Evolutionary conservation across 1,140 invertebrate species (phyloP).

Genomic region (Diachasma alloeum): DNA sequence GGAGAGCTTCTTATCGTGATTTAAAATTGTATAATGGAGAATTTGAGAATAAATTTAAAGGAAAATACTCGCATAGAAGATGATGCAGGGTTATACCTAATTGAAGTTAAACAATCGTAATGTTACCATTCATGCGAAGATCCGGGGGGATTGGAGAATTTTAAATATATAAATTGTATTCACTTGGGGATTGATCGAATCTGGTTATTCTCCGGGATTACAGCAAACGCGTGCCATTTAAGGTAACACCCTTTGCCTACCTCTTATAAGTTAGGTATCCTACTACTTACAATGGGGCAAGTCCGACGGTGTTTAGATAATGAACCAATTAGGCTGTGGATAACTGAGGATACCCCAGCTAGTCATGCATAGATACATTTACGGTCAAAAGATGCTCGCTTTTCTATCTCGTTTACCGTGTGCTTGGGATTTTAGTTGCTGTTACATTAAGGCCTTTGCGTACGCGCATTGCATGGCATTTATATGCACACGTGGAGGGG

Average conservation of each 20-base stretch:
- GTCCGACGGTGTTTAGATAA: constrained; percentile 34
- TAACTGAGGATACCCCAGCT: constrained; percentile 10
- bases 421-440: constrained; percentile 21
- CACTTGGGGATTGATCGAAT: constrained; percentile 18
- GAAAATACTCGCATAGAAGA: neutral
- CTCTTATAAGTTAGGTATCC: neutral
- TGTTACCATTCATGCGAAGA: neutral
- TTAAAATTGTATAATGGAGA: neutral
- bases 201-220: neutral
- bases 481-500: constrained; percentile 27
- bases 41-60: neutral
- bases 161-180: constrained; percentile 11
- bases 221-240: constrained; percentile 16
- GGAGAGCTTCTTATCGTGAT: neutral
- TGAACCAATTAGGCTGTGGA: constrained; percentile 34
- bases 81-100: neutral
- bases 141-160: neutral
- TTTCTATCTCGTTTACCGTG: constrained; percentile 13
- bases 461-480: constrained; percentile 14
- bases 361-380: constrained; percentile 29
- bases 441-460: constrained; percentile 22
- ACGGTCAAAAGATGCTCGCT: constrained; percentile 31
- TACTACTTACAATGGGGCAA: constrained; percentile 25
- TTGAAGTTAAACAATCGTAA: constrained; percentile 1
- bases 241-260: constrained; percentile 20